Base-by-base conservation (phyloP, 2,888 invertebrate genomes). In the Hyposoter didymator region DNA sequence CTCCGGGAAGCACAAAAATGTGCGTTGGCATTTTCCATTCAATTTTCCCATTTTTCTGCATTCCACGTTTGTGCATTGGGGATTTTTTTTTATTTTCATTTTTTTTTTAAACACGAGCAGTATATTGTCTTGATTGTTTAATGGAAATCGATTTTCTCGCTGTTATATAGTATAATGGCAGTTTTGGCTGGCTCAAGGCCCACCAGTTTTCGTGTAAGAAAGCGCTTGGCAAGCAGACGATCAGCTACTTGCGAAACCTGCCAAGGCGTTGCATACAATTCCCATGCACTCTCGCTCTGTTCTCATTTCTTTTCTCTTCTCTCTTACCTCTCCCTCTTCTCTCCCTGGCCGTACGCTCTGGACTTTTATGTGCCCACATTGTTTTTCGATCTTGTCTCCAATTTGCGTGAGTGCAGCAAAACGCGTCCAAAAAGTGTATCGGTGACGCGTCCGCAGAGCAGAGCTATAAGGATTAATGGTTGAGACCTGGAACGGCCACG, bases 381-480 rank as follows among this genome's bases (percentile, higher is more conserved):
- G 76, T 86, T 80, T 86, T 84, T 87, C 84, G 82, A 86, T 88
- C 83, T 84, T 74, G 80, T 78, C 78, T 84, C 82, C 88, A 90
- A 90, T 90, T 90, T 90, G 87, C 88, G 84, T 89, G 85, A 90
- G 89, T 90, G 88, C 84, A 86, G 79, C 78, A 75, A 82, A 59
- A 79, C 45, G n/a, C 45, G 62, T 62, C 55, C 55, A 22, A 73
- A 45, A 76, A 70, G 35, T 69, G 82, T 81, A 85, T 79, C 85
- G 83, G 78, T 52, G 32, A 47, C 45, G 66, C 74, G 39, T 66
- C 82, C 76, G 43, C 59, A 49, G 47, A 76, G 45, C 32, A 49
- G 62, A 59, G 52, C 22, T 78, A 39, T 39, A 43, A 39, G 76
- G 19, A 59, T 28, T 52, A 64, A 73, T 52, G 43, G 39, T 52